Evolutionary conservation across 2,888 invertebrate species (phyloP).

Genomic region (Sesia bembeciformis): DNA sequence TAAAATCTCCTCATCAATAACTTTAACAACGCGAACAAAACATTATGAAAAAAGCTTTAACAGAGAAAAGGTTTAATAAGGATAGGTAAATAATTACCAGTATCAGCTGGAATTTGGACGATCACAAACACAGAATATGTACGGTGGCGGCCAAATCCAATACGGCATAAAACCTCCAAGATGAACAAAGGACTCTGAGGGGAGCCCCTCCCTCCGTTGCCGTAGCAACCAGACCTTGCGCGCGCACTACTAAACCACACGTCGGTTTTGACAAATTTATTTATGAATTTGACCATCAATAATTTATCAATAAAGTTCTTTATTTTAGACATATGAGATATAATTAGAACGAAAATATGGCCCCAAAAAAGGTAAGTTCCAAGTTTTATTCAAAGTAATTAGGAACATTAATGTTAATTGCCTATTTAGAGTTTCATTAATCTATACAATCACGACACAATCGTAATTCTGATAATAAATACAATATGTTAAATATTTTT

Average conservation of each 20-base stretch:
- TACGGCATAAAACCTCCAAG: not conserved
- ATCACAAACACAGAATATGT: not conserved
- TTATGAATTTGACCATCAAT: slow-evolving; percentile 43
- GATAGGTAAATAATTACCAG: not conserved
- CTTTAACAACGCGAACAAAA: no score
- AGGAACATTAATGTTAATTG: no score
- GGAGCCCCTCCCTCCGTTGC: slow-evolving; percentile 29
- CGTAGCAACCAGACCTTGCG: slow-evolving; percentile 47
- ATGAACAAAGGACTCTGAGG: slow-evolving; percentile 7
- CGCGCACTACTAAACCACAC: slow-evolving; percentile 37
- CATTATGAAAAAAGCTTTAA: no score
- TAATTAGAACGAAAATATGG: slow-evolving; percentile 26
- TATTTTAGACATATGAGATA: slow-evolving; percentile 6
- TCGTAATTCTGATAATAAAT: no score
- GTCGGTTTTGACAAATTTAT: slow-evolving; percentile 32
- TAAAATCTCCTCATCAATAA: no score
- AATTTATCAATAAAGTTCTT: slow-evolving; percentile 16
- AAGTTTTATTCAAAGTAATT: no score
- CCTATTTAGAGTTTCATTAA: no score
- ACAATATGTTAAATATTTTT: no score
- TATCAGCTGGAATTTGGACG: not conserved
- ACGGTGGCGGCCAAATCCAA: not conserved
- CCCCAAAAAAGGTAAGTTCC: slow-evolving; percentile 59
- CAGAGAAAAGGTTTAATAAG: no score
- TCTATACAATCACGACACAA: no score